These are phyloP conservation scores for Pangasius sanitwongsei DNA, from an alignment of 2,797 vertebrate genomes.

Conservation along the genomic window DNA sequence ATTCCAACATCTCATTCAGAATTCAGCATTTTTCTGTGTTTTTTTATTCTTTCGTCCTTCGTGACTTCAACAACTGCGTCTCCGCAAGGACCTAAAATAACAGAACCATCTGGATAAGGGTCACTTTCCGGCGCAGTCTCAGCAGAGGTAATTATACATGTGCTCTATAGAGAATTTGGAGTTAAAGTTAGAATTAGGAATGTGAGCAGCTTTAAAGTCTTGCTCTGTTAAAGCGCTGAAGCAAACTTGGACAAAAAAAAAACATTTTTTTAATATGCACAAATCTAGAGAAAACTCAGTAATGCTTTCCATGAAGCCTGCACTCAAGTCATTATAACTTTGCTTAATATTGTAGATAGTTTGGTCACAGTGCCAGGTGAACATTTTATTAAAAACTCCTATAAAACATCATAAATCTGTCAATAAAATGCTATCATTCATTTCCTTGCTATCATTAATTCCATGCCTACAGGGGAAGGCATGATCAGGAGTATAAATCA, in stretches of 20 bases:
- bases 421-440: not conserved
- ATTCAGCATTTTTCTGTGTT: constrained; percentile 61
- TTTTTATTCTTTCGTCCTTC: constrained; percentile 39
- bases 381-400: not conserved
- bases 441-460: not conserved
- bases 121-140: constrained; percentile 56
- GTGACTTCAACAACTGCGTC: constrained; percentile 57
- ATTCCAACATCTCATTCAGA: constrained; percentile 53
- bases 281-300: not conserved
- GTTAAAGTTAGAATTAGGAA: constrained; percentile 32
- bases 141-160: constrained; percentile 40
- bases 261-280: not conserved
- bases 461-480: not conserved
- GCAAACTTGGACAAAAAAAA: constrained; percentile 4
- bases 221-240: constrained; percentile 7
- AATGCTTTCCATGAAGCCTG: not conserved
- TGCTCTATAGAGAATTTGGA: constrained; percentile 26
- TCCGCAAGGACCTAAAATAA: constrained; percentile 61
- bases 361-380: not conserved
- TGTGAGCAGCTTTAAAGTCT: constrained; percentile 9
- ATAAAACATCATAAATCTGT: not conserved
- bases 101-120: constrained; percentile 64
- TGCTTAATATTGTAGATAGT: not conserved
- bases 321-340: not conserved
- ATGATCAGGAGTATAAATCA: not conserved